These are phyloP conservation scores for Zenarchopterus dispar DNA, from an alignment of 2,797 vertebrate genomes.

Conservation along the genomic window DNA sequence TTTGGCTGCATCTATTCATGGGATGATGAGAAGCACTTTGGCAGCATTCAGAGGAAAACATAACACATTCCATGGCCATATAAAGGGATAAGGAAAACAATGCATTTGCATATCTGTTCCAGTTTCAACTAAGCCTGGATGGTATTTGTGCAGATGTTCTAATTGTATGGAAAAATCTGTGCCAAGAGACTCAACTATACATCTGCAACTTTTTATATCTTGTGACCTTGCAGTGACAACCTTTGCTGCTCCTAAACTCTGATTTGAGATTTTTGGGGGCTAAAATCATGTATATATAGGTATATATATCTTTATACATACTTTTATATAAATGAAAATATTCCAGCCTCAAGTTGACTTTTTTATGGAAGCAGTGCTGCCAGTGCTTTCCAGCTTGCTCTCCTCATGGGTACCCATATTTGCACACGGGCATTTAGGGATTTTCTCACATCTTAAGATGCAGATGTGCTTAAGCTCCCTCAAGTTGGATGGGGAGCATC, in stretches of 20 bases:
- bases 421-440: conserved; percentile 8
- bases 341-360: not conserved
- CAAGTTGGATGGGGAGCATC: conserved; percentile 36
- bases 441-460: conserved; percentile 40
- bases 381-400: conserved; percentile 4
- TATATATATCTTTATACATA: not conserved
- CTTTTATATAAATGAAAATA: not conserved
- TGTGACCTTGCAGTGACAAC: not conserved
- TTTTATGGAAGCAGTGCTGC: not conserved
- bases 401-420: conserved; percentile 4
- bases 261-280: not conserved
- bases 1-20: conserved; percentile 55
- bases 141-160: conserved; percentile 17
- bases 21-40: conserved; percentile 54
- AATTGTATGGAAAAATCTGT: conserved; percentile 33
- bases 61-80: conserved; percentile 41
- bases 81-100: conserved; percentile 56
- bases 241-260: not conserved
- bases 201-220: conserved; percentile 10
- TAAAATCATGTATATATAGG: not conserved
- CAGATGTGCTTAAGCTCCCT: conserved; percentile 49
- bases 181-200: not conserved
- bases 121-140: conserved; percentile 36
- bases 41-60: conserved; percentile 55
- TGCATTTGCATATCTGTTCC: conserved; percentile 27